Evolutionary conservation across 2,113 vertebrate genomes (phyloP), one percentile per base, ranked within the genome.

Genomic region (Sceloporus tristichus): DNA sequence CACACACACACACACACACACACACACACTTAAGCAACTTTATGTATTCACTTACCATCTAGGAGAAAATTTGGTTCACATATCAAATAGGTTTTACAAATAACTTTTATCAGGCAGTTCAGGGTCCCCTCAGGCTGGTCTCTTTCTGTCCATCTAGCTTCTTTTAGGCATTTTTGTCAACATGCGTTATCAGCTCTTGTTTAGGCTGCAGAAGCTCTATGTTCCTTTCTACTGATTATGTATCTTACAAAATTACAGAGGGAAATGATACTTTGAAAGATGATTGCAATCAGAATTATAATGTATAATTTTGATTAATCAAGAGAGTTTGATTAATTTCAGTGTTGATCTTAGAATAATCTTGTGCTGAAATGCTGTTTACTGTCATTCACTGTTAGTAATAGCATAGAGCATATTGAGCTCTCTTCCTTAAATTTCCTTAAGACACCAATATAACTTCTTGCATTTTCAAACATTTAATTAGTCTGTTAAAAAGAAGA

Each of bases 281-380:
- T 97, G 92, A 97, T 97, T 97, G 96, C 96, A 97, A 97, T 97
- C 95, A 97, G 91, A 90, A 92, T 94, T 94, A 93, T 97, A 96
- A 95, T 95, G 93, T 95, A 92, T 94, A 96, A 97, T 96, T 97
- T 96, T 95, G 93, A 96, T 97, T 97, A 97, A 97, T 96, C 95
- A 96, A 94, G 88, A 77, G 79, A 95, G 92, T 97, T 95, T 96
- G 95, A 97, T 97, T 96, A 97, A 97, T 97, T 96, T 95, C 90
- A 76, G 85, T 90, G 91, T 94, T 96, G 94, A 96, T 96, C 29
- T 59, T 93, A 84, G 88, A 94, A 93, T 93, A 95, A 94, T 94
- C 89, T 19, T 88, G 70, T 8, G 9, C 78, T 93, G 84, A 93
- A 89, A 86, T 85, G 5, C 21, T 92, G 79, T 95, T 95, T 94